Evolutionary conservation across 1,140 invertebrate genomes (phyloP).

Genomic region (Augochlora pura): DNA sequence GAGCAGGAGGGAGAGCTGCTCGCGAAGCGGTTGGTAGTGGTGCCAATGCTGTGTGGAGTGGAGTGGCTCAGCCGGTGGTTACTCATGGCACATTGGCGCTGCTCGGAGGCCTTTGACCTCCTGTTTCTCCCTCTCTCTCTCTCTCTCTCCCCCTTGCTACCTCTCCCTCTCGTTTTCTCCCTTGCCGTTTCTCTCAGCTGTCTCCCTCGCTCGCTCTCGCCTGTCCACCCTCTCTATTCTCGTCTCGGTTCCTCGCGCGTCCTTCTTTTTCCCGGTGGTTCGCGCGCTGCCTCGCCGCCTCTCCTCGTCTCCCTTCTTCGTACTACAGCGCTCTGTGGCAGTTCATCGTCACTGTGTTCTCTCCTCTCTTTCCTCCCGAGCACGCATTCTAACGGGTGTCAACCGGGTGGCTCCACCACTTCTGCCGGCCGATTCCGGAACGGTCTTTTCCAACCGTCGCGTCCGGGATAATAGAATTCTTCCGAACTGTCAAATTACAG

Average conservation of each 20-base stretch:
- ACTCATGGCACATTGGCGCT: conserved; percentile 74
- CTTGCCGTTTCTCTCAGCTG: background rate
- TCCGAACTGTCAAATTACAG: too few species aligned
- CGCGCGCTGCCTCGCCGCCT: conserved; percentile 6
- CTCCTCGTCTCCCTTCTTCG: conserved; percentile 17
- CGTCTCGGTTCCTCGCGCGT: conserved; percentile 27
- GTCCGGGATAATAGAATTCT: too few species aligned
- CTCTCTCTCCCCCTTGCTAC: conserved; percentile 42
- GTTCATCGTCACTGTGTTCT: conserved; percentile 31
- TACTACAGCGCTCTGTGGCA: conserved; percentile 19
- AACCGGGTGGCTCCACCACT: too few species aligned
- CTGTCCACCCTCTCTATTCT: conserved; percentile 48
- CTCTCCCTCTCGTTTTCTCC: conserved; percentile 50
- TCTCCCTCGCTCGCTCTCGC: conserved; percentile 54
- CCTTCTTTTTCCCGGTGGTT: conserved; percentile 29
- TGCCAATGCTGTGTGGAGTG: conserved; percentile 57
- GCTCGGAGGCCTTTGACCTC: conserved; percentile 79
- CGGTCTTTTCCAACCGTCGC: too few species aligned
- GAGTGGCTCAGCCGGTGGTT: conserved; percentile 71
- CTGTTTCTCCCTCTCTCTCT: conserved; percentile 55
- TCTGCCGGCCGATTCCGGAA: too few species aligned
- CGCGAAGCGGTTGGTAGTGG: conserved; percentile 37
- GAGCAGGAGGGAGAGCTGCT: conserved; percentile 47
- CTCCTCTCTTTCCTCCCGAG: conserved; percentile 42
- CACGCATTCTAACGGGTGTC: conserved; percentile 2